Conservation (phyloP, 2,113 vertebrate species). For the Rhizomys pruinosus region DNA sequence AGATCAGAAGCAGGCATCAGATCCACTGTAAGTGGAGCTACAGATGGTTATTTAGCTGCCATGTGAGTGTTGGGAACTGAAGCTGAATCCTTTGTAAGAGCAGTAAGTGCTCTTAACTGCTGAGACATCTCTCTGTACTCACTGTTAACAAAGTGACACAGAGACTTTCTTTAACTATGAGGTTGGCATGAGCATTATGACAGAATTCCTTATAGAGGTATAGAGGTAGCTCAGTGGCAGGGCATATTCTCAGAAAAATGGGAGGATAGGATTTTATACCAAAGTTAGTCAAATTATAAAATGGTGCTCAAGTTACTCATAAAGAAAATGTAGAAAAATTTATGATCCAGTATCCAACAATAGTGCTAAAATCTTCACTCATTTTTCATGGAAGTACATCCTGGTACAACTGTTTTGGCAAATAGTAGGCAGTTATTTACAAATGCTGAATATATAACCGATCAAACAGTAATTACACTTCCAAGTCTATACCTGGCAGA, state of each 20-base stretch:
- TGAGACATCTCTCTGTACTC: too few relatives aligned
- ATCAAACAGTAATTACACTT: background rate
- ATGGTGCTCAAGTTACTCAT: background rate
- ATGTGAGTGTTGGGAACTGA: too few relatives aligned
- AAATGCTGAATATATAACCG: constrained; percentile 8
- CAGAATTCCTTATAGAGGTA: background rate
- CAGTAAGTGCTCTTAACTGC: too few relatives aligned
- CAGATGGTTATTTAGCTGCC: too few relatives aligned
- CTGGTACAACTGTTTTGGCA: background rate
- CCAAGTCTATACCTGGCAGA: background rate
- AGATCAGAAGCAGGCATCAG: too few relatives aligned
- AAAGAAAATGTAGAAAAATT: background rate
- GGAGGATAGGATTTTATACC: background rate
- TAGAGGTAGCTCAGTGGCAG: background rate
- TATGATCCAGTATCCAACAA: background rate
- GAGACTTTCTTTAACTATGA: background rate
- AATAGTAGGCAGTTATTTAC: background rate
- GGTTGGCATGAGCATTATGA: background rate
- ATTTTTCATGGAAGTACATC: background rate
- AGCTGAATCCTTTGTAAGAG: too few relatives aligned
- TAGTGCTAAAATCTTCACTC: background rate
- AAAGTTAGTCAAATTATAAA: constrained; percentile 32
- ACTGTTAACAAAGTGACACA: background rate
- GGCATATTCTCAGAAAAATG: background rate
- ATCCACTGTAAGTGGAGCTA: too few relatives aligned